Conservation (phyloP, 2,797 vertebrate species). For the Threskiornis aethiopicus region DNA sequence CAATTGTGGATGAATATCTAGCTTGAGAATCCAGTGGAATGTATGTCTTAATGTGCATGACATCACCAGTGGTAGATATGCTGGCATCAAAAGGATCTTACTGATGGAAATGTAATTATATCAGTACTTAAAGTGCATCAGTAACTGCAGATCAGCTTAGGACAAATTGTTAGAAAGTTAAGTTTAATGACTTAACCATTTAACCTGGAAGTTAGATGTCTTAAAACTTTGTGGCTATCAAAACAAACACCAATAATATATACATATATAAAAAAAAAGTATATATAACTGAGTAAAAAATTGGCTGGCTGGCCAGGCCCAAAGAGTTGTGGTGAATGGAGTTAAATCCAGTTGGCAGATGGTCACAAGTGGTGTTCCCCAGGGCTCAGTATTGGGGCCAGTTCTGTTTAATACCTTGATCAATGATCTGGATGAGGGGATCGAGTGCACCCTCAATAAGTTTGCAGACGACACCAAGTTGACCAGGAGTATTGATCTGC, state of each 20-base stretch:
- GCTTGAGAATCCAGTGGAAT: neutral
- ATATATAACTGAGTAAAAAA: neutral
- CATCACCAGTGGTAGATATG: neutral
- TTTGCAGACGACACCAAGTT: neutral
- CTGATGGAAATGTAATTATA: neutral
- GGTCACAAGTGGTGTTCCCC: neutral
- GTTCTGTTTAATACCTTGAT: neutral
- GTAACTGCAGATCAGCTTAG: neutral
- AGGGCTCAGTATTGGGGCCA: neutral
- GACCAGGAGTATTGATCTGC: accelerated
- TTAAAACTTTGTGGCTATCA: neutral
- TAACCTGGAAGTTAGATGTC: neutral
- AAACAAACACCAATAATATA: neutral
- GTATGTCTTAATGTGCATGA: neutral
- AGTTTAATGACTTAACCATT: neutral
- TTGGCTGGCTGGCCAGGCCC: neutral
- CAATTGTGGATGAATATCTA: neutral
- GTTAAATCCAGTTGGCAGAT: accelerated
- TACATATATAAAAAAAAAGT: neutral
- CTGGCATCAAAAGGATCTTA: neutral
- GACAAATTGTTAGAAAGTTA: neutral
- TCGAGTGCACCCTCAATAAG: neutral
- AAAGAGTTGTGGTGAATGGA: neutral
- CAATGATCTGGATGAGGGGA: neutral
- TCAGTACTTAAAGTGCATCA: neutral